Conservation (phyloP, 30 jellyfish, hydroid and myxozoan genomes). For the Haliclystus octoradiatus region DNA sequence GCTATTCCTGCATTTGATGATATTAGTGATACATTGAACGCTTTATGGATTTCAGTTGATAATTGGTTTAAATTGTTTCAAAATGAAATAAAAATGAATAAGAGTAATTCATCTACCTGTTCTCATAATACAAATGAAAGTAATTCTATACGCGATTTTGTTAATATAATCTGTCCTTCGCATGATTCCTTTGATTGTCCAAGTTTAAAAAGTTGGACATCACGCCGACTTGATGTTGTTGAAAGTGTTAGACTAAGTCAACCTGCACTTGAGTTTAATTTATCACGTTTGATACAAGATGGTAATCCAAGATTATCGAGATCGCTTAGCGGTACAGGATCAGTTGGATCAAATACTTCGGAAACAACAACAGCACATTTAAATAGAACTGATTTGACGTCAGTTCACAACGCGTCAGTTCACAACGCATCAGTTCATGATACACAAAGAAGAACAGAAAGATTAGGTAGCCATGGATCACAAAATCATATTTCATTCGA, state of each 20-base stretch:
- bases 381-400: background rate
- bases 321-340: constrained; percentile 5
- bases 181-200: background rate
- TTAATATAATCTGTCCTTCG: background rate
- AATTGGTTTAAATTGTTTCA: constrained; percentile 37
- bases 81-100: constrained; percentile 12
- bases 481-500: background rate
- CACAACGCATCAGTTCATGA: background rate
- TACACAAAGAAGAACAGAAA: background rate
- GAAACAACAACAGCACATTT: background rate
- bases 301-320: constrained; percentile 16
- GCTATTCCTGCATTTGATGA: constrained; percentile 11
- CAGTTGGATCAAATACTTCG: background rate
- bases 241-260: constrained; percentile 60
- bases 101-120: background rate
- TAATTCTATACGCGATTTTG: background rate
- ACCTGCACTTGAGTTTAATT: constrained; percentile 70
- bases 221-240: background rate
- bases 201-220: background rate
- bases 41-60: constrained; percentile 45
- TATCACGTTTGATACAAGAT: constrained; percentile 23
- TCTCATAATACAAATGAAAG: background rate
- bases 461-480: too few relatives aligned
- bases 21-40: constrained; percentile 7
- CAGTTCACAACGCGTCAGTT: background rate